Evolutionary conservation across 2,797 vertebrate species (phyloP).

Genomic region (Channallabes apus): DNA sequence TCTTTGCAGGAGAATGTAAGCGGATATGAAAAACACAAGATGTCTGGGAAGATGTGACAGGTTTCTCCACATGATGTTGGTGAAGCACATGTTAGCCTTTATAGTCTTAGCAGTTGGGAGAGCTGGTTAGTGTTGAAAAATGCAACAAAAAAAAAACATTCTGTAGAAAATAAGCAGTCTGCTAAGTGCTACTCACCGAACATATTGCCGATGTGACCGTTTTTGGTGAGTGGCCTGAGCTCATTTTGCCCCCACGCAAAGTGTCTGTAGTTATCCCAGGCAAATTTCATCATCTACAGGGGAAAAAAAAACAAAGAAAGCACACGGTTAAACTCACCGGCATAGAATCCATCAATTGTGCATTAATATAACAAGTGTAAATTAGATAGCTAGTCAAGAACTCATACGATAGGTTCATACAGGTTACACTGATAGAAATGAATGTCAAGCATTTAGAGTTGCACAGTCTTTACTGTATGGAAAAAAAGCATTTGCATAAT

Average conservation of each 20-base stretch:
- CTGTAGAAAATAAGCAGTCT: background rate
- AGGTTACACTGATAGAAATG: background rate
- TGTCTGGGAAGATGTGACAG: background rate
- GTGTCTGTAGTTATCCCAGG: slow-evolving; percentile 93
- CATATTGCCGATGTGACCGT: slow-evolving; percentile 93
- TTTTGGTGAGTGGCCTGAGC: slow-evolving; percentile 87
- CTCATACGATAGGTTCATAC: background rate
- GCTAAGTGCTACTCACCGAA: slow-evolving; percentile 84
- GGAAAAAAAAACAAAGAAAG: slow-evolving; percentile 42
- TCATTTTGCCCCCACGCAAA: slow-evolving; percentile 95
- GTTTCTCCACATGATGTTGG: background rate
- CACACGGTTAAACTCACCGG: rapidly evolving
- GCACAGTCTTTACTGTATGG: background rate
- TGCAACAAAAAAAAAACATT: background rate
- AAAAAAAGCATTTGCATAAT: background rate
- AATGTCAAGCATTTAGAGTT: background rate
- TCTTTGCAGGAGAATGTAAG: background rate
- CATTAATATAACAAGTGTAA: background rate
- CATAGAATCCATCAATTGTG: background rate
- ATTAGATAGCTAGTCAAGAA: no score
- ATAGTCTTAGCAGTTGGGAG: background rate
- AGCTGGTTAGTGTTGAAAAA: background rate
- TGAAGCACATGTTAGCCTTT: background rate
- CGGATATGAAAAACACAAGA: background rate
- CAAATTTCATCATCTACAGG: slow-evolving; percentile 97